Evolutionary conservation across 2,113 vertebrate species (phyloP).

Genomic region (Chrysemys picta): DNA sequence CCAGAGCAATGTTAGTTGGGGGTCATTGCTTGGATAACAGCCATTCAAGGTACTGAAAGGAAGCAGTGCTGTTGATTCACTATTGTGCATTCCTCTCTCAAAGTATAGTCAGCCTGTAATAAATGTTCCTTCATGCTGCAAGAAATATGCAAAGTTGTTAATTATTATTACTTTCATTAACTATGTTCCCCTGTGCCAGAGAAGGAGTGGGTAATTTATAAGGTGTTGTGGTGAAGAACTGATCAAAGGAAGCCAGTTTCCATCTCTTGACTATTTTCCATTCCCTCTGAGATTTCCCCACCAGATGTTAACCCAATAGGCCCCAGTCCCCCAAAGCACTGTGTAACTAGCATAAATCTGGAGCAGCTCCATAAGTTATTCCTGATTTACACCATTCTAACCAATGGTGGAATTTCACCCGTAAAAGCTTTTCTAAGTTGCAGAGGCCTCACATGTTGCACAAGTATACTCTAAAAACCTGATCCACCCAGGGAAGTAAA

Average conservation of each 20-base stretch:
- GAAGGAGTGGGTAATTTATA: neutral
- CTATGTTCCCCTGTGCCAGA: accelerated
- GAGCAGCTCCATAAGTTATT: neutral
- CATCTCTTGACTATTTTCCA: accelerated
- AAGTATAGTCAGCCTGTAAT: accelerated
- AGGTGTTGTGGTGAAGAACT: accelerated
- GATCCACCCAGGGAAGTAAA: neutral
- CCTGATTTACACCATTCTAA: neutral
- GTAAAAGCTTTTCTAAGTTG: accelerated
- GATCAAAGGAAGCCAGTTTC: neutral
- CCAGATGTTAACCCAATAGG: slow-evolving; percentile 7
- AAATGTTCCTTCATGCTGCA: neutral
- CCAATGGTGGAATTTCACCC: neutral
- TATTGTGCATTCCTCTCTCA: accelerated
- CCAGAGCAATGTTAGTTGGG: accelerated
- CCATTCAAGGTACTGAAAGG: accelerated
- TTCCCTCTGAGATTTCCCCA: neutral
- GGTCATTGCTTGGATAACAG: neutral
- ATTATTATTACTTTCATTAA: neutral
- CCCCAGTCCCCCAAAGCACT: slow-evolving; percentile 23
- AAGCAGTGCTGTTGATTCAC: accelerated
- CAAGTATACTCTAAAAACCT: neutral
- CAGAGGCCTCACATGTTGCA: neutral
- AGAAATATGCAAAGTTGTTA: accelerated
- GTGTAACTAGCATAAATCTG: neutral